Conservation (phyloP, 2,888 invertebrate genomes). For the Eurytoma californica region DNA sequence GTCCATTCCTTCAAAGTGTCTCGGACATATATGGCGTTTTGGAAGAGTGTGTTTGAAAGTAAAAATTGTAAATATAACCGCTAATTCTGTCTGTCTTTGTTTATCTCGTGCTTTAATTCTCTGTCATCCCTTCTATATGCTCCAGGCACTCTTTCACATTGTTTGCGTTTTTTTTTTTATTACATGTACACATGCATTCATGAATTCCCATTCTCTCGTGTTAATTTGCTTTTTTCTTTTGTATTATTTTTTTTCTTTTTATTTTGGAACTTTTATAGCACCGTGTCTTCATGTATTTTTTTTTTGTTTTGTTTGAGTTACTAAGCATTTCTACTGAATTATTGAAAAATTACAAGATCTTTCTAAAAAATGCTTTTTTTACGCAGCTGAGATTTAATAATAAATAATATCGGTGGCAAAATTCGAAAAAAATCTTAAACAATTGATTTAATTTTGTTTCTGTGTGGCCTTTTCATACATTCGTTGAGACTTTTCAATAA, state of each 20-base stretch:
- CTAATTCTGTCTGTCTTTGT: slow-evolving; percentile 13
- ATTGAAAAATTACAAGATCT: slow-evolving; percentile 47
- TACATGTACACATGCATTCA: slow-evolving; percentile 56
- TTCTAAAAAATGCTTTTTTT: slow-evolving; percentile 9
- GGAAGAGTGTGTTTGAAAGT: slow-evolving; percentile 41
- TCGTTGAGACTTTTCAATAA: slow-evolving; percentile 50
- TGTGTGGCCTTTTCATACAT: slow-evolving; percentile 10
- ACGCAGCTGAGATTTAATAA: slow-evolving; percentile 24
- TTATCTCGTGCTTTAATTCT: slow-evolving; percentile 36
- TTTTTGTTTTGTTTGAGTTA: slow-evolving; percentile 33
- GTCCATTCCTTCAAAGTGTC: slow-evolving; percentile 47
- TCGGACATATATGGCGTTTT: slow-evolving; percentile 42
- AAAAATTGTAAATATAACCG: slow-evolving; percentile 42
- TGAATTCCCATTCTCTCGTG: slow-evolving; percentile 48
- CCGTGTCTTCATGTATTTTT: slow-evolving; percentile 65
- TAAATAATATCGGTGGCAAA: slow-evolving; percentile 6
- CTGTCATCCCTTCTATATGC: slow-evolving; percentile 48
- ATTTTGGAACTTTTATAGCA: slow-evolving; percentile 71
- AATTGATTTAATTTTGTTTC: not conserved
- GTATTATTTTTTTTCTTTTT: slow-evolving; percentile 23
- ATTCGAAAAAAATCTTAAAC: slow-evolving; percentile 14
- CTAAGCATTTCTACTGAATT: slow-evolving; percentile 45
- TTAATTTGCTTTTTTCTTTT: slow-evolving; percentile 46
- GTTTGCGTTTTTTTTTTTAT: slow-evolving; percentile 46
- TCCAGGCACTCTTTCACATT: slow-evolving; percentile 54